Conservation (phyloP, 1,140 invertebrate species). For the Macrocentrus cingulum region DNA sequence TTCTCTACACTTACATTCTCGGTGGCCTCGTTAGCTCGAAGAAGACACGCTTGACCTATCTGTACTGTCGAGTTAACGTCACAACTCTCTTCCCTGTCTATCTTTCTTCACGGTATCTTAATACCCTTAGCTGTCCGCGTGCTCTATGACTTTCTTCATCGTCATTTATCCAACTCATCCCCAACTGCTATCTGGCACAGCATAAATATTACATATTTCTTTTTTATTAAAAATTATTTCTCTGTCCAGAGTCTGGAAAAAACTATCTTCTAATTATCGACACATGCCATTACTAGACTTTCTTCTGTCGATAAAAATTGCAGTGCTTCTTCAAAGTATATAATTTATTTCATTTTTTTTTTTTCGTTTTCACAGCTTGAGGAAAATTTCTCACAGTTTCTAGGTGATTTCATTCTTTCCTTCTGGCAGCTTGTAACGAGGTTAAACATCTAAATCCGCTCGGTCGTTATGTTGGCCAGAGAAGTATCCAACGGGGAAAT, state of each 20-base stretch:
- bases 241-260: no score
- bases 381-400: neutral
- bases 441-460: conserved; percentile 21
- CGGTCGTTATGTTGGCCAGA: conserved; percentile 1
- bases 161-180: no score
- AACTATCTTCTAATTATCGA: neutral
- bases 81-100: conserved; percentile 6
- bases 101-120: neutral
- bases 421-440: conserved; percentile 8
- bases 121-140: no score
- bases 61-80: conserved; percentile 11
- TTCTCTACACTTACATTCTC: conserved; percentile 3
- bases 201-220: neutral
- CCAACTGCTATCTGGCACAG: neutral
- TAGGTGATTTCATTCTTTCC: neutral
- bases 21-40: conserved; percentile 21
- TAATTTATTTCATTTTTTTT: conserved; percentile 9
- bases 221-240: no score
- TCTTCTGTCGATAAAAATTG: neutral
- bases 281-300: neutral
- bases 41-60: conserved; percentile 22
- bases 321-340: neutral
- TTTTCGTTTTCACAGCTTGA: no score
- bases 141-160: no score
- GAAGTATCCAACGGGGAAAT: conserved; percentile 1